Percentiles rank a stretch among this genome's conserved stretches.
phyloP scores from a whole-genome alignment of 2,797 vertebrate species.

The Spinibarbus caldwelli region DNA sequence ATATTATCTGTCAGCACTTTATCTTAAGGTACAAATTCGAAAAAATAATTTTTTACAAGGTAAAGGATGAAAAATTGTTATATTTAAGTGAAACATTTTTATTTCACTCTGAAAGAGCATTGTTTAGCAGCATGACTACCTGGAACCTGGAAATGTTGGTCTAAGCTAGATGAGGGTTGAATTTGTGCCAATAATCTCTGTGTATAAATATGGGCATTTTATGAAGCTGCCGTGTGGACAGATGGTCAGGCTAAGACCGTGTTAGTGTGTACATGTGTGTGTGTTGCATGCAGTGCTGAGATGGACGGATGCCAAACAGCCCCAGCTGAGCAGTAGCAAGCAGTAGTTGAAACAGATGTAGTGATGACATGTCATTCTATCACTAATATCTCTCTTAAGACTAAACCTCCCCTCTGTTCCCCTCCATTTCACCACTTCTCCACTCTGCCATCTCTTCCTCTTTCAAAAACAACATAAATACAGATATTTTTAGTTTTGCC shows the following conservation, averaged over 20 bases:
- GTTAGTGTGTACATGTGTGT: conserved; percentile 58
- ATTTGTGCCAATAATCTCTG: conserved; percentile 10
- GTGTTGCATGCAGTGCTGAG: conserved; percentile 49
- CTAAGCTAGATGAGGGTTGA: not conserved
- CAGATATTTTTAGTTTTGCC: conserved; percentile 28
- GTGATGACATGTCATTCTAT: conserved; percentile 69
- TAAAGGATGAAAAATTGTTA: not conserved
- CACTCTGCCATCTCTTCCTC: conserved; percentile 20
- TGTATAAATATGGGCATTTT: conserved; percentile 21
- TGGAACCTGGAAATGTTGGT: not conserved
- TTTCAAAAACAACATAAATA: conserved; percentile 43
- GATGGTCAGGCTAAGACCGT: conserved; percentile 36
- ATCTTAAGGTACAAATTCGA: not conserved
- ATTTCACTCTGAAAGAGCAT: not conserved
- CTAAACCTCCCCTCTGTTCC: conserved; percentile 33
- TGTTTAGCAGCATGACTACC: not conserved
- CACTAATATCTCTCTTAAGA: conserved; percentile 43
- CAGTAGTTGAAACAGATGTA: conserved; percentile 63
- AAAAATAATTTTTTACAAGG: not conserved
- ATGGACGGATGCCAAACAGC: conserved; percentile 61
- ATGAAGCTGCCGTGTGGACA: conserved; percentile 27
- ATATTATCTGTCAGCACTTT: not conserved
- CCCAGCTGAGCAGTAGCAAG: conserved; percentile 65
- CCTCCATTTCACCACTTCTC: conserved; percentile 27
- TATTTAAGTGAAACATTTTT: not conserved